Conservation (phyloP, 2,797 vertebrate species). For the Catharus ustulatus region DNA sequence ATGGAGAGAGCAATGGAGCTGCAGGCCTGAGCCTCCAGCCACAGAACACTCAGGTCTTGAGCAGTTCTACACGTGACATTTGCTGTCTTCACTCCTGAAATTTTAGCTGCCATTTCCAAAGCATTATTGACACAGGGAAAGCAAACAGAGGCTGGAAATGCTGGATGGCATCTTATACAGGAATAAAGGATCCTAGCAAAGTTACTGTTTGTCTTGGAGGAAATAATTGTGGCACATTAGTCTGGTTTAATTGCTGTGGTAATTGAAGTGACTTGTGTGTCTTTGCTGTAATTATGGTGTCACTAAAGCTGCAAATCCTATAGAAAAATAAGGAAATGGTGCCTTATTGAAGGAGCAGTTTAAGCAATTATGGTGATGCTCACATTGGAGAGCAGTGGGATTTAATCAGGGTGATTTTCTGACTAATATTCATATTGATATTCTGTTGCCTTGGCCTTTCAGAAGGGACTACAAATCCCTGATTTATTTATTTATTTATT, state of each 20-base stretch:
- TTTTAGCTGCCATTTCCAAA: background rate
- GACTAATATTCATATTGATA: background rate
- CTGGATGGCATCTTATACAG: background rate
- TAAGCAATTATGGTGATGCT: background rate
- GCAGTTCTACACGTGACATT: fast-evolving
- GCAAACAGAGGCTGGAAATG: background rate
- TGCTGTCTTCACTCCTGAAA: fast-evolving
- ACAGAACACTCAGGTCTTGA: background rate
- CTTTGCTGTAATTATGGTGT: slow-evolving; percentile 48
- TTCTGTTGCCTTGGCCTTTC: background rate
- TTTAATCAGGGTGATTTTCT: background rate
- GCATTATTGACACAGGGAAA: background rate
- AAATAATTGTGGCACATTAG: slow-evolving; percentile 28
- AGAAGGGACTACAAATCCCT: background rate
- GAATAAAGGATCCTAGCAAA: background rate
- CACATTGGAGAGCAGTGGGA: background rate
- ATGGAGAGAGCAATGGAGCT: fast-evolving
- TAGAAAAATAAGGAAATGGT: slow-evolving; percentile 16
- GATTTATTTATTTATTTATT: too few relatives aligned
- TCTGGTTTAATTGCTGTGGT: background rate
- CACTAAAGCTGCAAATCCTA: slow-evolving; percentile 36
- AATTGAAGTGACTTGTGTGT: slow-evolving; percentile 51
- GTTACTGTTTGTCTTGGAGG: background rate
- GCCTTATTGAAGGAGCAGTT: background rate
- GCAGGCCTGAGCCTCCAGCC: background rate